Conservation (phyloP, 2,888 invertebrate species). For the Metalampra italica region DNA sequence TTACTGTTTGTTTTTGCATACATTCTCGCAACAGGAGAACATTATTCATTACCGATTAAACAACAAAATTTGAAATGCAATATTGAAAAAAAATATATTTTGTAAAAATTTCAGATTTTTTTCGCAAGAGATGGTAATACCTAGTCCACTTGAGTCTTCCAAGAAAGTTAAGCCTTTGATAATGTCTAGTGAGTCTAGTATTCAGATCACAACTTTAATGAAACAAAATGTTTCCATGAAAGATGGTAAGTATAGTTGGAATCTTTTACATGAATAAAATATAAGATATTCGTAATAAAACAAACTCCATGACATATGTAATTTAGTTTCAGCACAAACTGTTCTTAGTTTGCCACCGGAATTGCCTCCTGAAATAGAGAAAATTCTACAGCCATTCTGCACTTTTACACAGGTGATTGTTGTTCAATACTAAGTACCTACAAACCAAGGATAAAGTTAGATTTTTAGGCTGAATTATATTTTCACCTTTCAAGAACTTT, state of each 20-base stretch:
- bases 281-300: no score
- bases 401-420: slow-evolving; percentile 72
- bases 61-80: no score
- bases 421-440: background rate
- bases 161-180: slow-evolving; percentile 59
- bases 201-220: slow-evolving; percentile 37
- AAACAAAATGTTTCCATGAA: slow-evolving; percentile 42
- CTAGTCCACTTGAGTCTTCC: slow-evolving; percentile 75
- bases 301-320: no score
- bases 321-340: slow-evolving; percentile 81
- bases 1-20: no score
- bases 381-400: slow-evolving; percentile 80
- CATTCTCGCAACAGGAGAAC: no score
- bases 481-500: no score
- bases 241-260: slow-evolving; percentile 44
- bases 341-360: slow-evolving; percentile 80
- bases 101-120: slow-evolving; percentile 65
- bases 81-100: background rate
- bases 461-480: no score
- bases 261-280: background rate
- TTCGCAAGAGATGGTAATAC: slow-evolving; percentile 77
- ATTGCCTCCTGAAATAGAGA: slow-evolving; percentile 80
- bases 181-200: slow-evolving; percentile 39
- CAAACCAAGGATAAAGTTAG: no score
- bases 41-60: no score